Conservation (phyloP, 2,113 vertebrate species). For the Corythoichthys haematopterus region DNA sequence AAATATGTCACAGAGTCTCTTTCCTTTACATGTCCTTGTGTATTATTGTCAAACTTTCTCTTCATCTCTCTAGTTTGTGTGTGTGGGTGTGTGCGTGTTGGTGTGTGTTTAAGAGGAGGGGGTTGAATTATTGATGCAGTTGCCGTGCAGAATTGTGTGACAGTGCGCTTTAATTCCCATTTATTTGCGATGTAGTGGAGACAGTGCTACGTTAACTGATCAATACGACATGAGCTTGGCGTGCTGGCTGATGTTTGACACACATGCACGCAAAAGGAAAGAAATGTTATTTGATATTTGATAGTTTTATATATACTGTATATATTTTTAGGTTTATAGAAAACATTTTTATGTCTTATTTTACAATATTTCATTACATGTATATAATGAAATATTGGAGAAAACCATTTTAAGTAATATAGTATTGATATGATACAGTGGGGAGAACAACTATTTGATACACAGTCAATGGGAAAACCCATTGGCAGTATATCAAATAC, state of each 20-base stretch:
- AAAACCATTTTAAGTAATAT: too few species aligned
- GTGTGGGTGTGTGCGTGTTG: not conserved
- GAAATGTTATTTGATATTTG: too few species aligned
- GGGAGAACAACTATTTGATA: too few species aligned
- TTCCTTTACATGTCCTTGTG: not conserved
- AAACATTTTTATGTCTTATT: too few species aligned
- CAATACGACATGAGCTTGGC: constrained; percentile 2
- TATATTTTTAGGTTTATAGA: too few species aligned
- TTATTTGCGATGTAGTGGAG: not conserved
- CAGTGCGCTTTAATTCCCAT: constrained; percentile 10
- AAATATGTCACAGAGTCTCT: not conserved
- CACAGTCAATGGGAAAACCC: too few species aligned
- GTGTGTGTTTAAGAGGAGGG: not conserved
- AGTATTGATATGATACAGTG: too few species aligned
- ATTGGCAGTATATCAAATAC: too few species aligned
- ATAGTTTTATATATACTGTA: too few species aligned
- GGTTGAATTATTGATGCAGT: constrained; percentile 3
- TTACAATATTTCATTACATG: too few species aligned
- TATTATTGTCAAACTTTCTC: constrained; percentile 5
- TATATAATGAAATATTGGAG: too few species aligned
- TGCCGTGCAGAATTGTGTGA: constrained; percentile 10
- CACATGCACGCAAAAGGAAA: not conserved
- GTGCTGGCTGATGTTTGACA: not conserved
- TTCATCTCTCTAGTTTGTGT: constrained; percentile 3
- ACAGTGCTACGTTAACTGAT: not conserved